phyloP scores from a whole-genome alignment of 1,140 invertebrate genomes.

The Oscheius sp. region DNA sequence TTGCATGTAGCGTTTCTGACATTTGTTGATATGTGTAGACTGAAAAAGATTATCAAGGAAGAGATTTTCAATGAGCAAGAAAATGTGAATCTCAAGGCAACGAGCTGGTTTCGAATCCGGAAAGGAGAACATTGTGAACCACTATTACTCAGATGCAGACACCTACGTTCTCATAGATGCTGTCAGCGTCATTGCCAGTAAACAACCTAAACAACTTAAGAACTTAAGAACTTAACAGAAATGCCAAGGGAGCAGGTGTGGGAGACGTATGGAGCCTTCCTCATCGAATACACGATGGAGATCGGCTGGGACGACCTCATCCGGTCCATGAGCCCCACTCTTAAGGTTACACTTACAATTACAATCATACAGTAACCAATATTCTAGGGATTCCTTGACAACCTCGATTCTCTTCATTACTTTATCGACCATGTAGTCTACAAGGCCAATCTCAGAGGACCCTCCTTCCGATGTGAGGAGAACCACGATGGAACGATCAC shows the following conservation, averaged over 20 bases:
- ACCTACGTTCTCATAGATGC: conserved; percentile 51
- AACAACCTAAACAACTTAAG: conserved; percentile 10
- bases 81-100: conserved; percentile 8
- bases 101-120: conserved; percentile 51
- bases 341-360: conserved; percentile 10
- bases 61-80: background rate
- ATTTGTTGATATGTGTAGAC: too few relatives aligned
- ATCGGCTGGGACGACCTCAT: conserved; percentile 45
- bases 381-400: conserved; percentile 32
- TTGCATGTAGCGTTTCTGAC: too few relatives aligned
- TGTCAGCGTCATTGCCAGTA: conserved; percentile 42
- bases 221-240: conserved; percentile 28
- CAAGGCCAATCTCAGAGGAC: conserved; percentile 54
- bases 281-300: conserved; percentile 55
- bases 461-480: conserved; percentile 59
- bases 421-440: conserved; percentile 46
- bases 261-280: conserved; percentile 53
- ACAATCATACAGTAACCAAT: background rate
- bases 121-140: conserved; percentile 54
- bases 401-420: conserved; percentile 39
- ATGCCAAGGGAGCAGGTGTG: conserved; percentile 50
- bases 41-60: too few relatives aligned
- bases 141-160: conserved; percentile 52
- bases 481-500: conserved; percentile 58
- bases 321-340: conserved; percentile 37